These are phyloP conservation scores for Apis florea DNA, from an alignment of 1,140 invertebrate species.

Conservation along the genomic window DNA sequence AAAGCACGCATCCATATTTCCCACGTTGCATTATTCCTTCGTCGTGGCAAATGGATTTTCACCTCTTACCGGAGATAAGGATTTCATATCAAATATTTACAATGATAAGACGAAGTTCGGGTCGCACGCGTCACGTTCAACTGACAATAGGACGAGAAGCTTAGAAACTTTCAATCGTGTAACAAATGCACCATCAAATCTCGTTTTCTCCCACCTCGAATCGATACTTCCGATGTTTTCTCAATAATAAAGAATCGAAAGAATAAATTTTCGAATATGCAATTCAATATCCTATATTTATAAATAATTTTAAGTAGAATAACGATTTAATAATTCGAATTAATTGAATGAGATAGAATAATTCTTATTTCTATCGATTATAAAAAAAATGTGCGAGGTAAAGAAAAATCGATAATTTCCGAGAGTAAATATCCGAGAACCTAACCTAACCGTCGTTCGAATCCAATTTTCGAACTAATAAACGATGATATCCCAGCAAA, in stretches of 20 bases:
- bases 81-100: constrained; percentile 31
- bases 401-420: background rate
- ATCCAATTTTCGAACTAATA: background rate
- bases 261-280: no score
- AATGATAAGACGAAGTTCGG: background rate
- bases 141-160: background rate
- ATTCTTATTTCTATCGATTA: background rate
- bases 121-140: constrained; percentile 7
- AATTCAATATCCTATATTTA: no score
- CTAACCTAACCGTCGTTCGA: background rate
- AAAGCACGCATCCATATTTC: background rate
- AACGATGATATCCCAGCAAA: background rate
- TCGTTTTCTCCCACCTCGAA: background rate
- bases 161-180: constrained; percentile 21
- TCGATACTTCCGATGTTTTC: background rate
- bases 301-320: no score
- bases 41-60: background rate
- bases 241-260: no score
- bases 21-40: background rate
- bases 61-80: background rate
- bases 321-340: no score
- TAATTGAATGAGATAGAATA: no score
- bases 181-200: background rate
- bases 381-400: background rate
- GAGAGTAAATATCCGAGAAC: background rate